These are phyloP conservation scores for Callyntrura sp. DNA, from an alignment of 2,888 invertebrate species.

Conservation along the genomic window DNA sequence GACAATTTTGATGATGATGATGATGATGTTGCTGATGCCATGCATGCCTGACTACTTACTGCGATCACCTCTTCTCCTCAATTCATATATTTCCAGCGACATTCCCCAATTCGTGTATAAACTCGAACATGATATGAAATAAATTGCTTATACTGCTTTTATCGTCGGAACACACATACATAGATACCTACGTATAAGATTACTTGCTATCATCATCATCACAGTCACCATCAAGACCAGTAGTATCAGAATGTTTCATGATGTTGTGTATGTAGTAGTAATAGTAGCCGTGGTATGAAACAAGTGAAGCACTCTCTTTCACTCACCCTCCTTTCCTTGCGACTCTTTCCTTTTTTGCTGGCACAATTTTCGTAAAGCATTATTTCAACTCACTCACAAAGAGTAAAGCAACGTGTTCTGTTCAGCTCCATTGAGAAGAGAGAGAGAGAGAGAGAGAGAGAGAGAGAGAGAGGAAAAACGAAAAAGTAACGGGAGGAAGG, in stretches of 20 bases:
- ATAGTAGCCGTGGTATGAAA: slow-evolving; percentile 25
- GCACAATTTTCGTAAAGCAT: slow-evolving; percentile 73
- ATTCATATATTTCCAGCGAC: background rate
- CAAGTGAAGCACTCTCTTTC: slow-evolving; percentile 62
- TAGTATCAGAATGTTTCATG: slow-evolving; percentile 41
- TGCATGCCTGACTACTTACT: slow-evolving; percentile 53
- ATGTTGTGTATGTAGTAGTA: slow-evolving; percentile 34
- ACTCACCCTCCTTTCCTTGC: background rate
- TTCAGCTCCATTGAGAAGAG: slow-evolving; percentile 74
- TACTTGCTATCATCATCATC: slow-evolving; percentile 41
- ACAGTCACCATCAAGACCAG: background rate
- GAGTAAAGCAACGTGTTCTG: slow-evolving; percentile 59
- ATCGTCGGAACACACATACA: slow-evolving; percentile 29
- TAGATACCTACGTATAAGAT: background rate
- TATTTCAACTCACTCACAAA: slow-evolving; percentile 65
- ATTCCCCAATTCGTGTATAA: slow-evolving; percentile 20
- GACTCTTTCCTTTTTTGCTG: slow-evolving; percentile 56
- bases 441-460: slow-evolving; percentile 32
- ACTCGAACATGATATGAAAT: slow-evolving; percentile 35
- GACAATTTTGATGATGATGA: slow-evolving; percentile 39
- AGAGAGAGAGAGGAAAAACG: slow-evolving; percentile 7
- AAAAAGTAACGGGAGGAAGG: slow-evolving; percentile 71
- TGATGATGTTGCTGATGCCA: slow-evolving; percentile 34
- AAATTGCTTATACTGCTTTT: slow-evolving; percentile 11
- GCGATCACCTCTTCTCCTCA: slow-evolving; percentile 10